Conservation (phyloP, 2,113 vertebrate species). For the Hystrix brachyura region DNA sequence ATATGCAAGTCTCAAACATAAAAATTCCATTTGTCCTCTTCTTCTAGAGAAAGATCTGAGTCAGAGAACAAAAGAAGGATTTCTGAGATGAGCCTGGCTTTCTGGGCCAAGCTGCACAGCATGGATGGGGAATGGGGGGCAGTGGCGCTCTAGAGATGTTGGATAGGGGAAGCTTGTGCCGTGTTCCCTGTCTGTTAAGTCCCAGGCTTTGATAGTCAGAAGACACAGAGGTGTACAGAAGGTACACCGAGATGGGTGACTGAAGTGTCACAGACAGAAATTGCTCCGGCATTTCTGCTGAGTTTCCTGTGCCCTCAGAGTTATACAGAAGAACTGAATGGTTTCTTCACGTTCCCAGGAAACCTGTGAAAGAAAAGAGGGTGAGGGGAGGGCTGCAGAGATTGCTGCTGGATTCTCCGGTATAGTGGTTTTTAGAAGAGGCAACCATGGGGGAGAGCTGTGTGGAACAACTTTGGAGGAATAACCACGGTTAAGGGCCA, state of each 20-base stretch:
- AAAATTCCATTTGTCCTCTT: background rate
- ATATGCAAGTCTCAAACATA: background rate
- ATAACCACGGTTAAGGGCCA: background rate
- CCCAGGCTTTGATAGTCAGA: background rate
- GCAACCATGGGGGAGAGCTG: background rate
- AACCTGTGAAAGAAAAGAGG: background rate
- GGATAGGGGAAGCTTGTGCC: background rate
- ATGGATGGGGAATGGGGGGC: fast-evolving
- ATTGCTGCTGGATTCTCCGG: background rate
- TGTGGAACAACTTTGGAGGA: background rate
- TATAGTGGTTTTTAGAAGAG: background rate
- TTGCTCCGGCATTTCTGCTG: background rate
- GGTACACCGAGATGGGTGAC: background rate
- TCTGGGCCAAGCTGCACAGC: no score
- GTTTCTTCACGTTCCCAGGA: background rate
- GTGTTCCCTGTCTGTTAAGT: background rate
- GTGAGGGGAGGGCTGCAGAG: background rate
- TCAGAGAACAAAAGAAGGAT: background rate
- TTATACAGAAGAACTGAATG: background rate
- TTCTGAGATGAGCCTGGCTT: background rate
- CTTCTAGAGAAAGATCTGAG: background rate
- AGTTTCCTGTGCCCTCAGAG: background rate
- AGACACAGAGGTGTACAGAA: no score
- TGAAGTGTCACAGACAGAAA: background rate
- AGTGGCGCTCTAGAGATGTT: background rate